These are phyloP conservation scores for Falcaria lacertinaria DNA, from an alignment of 2,888 invertebrate species.

Conservation along the genomic window DNA sequence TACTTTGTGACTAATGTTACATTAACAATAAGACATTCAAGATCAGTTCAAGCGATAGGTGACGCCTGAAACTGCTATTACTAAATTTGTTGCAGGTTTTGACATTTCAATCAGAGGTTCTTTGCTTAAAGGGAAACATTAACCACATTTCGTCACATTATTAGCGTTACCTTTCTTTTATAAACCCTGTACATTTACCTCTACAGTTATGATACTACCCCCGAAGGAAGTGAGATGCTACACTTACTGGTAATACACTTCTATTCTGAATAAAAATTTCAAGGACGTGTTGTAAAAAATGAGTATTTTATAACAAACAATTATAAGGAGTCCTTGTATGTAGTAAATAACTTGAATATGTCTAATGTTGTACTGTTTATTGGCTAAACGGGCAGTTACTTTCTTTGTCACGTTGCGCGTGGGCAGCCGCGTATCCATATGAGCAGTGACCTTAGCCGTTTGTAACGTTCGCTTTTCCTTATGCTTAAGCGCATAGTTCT, in stretches of 20 bases:
- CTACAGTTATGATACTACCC: too few species aligned
- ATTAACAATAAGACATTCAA: neutral
- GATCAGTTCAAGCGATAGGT: neutral
- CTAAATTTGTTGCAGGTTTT: neutral
- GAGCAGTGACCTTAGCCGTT: slow-evolving; percentile 25
- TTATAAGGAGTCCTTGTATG: too few species aligned
- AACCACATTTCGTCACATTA: too few species aligned
- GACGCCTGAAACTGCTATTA: neutral
- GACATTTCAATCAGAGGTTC: neutral
- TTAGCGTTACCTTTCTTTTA: too few species aligned
- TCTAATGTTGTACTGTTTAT: slow-evolving; percentile 10
- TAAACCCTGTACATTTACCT: too few species aligned
- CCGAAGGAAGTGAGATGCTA: too few species aligned
- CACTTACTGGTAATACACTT: too few species aligned
- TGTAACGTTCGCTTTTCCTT: slow-evolving; percentile 29
- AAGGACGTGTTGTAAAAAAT: too few species aligned
- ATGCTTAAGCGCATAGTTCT: slow-evolving; percentile 19
- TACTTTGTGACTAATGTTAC: neutral
- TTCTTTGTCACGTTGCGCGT: slow-evolving; percentile 28
- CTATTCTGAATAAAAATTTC: too few species aligned
- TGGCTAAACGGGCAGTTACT: slow-evolving; percentile 20
- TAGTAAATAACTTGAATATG: neutral
- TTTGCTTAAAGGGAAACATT: neutral
- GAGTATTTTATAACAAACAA: too few species aligned
- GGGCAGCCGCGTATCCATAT: slow-evolving; percentile 12